These are phyloP conservation scores for Osmerus mordax DNA, from an alignment of 2,113 vertebrate species.

Conservation along the genomic window DNA sequence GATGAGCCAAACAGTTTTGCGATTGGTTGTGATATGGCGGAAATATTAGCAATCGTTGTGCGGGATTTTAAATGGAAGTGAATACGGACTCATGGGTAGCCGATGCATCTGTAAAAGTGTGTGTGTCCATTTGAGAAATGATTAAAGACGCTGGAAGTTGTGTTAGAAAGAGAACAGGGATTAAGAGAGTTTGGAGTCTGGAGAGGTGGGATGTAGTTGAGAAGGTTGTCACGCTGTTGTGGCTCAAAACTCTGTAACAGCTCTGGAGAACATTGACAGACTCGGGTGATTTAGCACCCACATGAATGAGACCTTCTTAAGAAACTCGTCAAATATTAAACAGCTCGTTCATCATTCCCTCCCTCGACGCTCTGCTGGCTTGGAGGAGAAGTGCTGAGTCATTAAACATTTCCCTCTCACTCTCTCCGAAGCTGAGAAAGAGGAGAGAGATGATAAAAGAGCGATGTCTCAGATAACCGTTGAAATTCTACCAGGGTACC, in stretches of 20 bases:
- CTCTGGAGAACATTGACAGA: slow-evolving; percentile 4
- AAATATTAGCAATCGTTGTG: too few relatives aligned
- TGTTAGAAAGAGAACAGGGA: too few relatives aligned
- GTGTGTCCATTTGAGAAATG: too few relatives aligned
- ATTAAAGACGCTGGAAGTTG: too few relatives aligned
- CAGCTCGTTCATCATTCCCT: slow-evolving; percentile 30
- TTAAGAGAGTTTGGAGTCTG: too few relatives aligned
- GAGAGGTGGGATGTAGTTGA: too few relatives aligned
- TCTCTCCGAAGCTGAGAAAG: slow-evolving; percentile 9
- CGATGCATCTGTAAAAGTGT: too few relatives aligned
- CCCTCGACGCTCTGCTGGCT: slow-evolving; percentile 6
- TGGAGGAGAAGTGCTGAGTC: slow-evolving; percentile 19
- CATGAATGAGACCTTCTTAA: slow-evolving; percentile 39
- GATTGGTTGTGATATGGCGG: too few relatives aligned
- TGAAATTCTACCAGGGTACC: too few relatives aligned
- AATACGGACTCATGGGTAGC: too few relatives aligned
- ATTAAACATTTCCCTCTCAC: slow-evolving; percentile 19
- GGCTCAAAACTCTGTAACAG: slow-evolving; percentile 17
- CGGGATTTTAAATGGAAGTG: too few relatives aligned
- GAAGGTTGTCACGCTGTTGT: neutral
- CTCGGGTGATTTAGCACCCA: slow-evolving; percentile 27
- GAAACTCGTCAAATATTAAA: slow-evolving; percentile 46
- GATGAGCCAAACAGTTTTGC: too few relatives aligned
- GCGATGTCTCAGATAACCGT: neutral
- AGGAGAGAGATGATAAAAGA: neutral